Percentiles rank a stretch among this genome's conserved stretches.
phyloP scores from a whole-genome alignment of 2,797 vertebrate genomes.

The Aselliscus stoliczkanus region DNA sequence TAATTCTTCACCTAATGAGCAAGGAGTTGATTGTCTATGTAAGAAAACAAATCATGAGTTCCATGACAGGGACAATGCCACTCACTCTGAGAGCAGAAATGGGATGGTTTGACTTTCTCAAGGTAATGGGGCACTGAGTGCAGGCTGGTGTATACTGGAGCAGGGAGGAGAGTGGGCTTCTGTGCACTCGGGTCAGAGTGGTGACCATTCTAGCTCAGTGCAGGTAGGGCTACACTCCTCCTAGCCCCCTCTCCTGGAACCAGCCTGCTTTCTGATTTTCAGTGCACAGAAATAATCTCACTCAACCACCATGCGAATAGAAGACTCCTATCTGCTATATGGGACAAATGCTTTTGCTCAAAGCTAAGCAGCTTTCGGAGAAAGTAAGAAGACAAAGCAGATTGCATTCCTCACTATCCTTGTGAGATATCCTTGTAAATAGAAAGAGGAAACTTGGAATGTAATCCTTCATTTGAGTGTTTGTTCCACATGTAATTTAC shows the following conservation, averaged over 20 bases:
- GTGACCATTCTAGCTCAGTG: background rate
- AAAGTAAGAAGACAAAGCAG: background rate
- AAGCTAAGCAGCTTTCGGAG: background rate
- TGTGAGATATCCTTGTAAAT: background rate
- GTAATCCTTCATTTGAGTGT: background rate
- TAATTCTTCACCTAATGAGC: background rate
- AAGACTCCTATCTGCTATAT: background rate
- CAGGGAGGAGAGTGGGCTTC: background rate
- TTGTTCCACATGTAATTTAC: background rate
- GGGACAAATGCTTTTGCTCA: background rate
- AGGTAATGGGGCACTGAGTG: background rate
- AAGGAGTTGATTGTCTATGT: background rate
- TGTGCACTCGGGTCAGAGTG: background rate
- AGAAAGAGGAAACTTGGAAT: background rate
- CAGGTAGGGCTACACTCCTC: background rate
- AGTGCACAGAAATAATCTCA: background rate
- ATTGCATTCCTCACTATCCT: background rate
- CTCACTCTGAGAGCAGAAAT: background rate
- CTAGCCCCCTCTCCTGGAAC: background rate
- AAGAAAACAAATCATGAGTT: background rate
- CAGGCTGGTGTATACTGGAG: background rate
- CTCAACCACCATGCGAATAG: background rate
- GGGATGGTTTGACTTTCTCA: background rate
- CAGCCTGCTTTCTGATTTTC: background rate
- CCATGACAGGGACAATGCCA: background rate